Base-by-base conservation (phyloP, 2,113 vertebrate genomes). In the Chascanopsetta lugubris region DNA sequence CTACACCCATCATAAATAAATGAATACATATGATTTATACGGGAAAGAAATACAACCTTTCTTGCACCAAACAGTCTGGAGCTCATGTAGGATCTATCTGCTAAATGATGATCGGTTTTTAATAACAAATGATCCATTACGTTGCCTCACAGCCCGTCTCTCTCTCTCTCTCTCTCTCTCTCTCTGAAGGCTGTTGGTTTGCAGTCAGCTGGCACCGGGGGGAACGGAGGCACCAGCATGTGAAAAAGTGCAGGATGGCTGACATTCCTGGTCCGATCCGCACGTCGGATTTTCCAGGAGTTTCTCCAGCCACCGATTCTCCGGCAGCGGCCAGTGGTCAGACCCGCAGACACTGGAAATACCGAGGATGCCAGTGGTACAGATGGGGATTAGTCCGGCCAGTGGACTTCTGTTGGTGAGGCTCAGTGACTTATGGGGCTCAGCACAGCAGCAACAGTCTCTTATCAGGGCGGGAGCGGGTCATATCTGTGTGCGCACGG, bases 281-380 rank as follows among this genome's bases (percentile, higher is more conserved):
- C 83, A 69, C 61, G 56, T 72, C 78, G 75, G 68, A 86, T 87
- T 86, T 89, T 87, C 85, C 88, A 77, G 62, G 61, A 89, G 62
- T 34, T 84, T 89, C 91, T 92, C 88, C 89, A 88, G 89, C 82
- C 88, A 50, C 84, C 85, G 88, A 91, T 88, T 85, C 87, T 89
- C 84, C 87, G 83, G 82, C 61, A 38, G 68, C 72, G 78, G 85
- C 73, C 87, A 85, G 88, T 67, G 85, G 89, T 90, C 85, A 84
- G 85, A 86, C 79, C 87, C 70, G 75, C 86, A 90, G 90, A 90
- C 90, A 90, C 64, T 85, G 85, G 84, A 85, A 90, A 91, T 84
- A 88, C 74, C 72, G 50, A 70, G 72, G 72, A 87, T 86, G 66
- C 83, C 76, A 8, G 74, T 54, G 77, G 80, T 70, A 79, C 65